Conservation (phyloP, 1,140 invertebrate genomes). For the Meloidogyne exigua region DNA sequence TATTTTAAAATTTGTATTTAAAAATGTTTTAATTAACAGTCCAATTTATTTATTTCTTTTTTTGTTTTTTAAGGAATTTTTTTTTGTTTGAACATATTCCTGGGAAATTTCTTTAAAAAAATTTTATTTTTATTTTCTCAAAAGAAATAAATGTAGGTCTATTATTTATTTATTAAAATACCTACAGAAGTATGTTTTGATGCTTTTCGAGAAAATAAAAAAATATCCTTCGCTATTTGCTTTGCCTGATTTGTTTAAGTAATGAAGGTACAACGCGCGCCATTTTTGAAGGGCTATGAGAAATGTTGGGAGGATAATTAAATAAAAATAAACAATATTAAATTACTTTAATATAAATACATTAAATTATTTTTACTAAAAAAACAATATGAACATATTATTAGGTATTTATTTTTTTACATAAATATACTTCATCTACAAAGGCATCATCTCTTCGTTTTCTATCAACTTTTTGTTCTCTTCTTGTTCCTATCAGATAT, state of each 20-base stretch:
- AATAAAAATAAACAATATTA: constrained; percentile 3
- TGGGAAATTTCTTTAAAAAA: background rate
- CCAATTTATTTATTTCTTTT: too few species aligned
- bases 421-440: background rate
- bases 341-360: background rate
- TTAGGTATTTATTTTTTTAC: background rate
- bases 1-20: too few species aligned
- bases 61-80: too few species aligned
- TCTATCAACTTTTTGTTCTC: background rate
- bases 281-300: constrained; percentile 1
- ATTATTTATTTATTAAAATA: background rate
- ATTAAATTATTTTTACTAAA: too few species aligned
- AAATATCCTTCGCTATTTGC: background rate
- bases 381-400: background rate
- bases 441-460: background rate
- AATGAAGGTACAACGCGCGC: background rate
- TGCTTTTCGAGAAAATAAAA: background rate
- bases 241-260: background rate
- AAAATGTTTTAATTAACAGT: too few species aligned
- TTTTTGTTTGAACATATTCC: too few species aligned
- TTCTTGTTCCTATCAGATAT: background rate
- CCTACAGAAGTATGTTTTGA: background rate
- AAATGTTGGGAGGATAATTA: background rate
- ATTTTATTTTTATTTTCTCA: too few species aligned
- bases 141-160: too few species aligned